Base-by-base conservation (phyloP, 2,797 vertebrate genomes). In the Gorsachius magnificus region DNA sequence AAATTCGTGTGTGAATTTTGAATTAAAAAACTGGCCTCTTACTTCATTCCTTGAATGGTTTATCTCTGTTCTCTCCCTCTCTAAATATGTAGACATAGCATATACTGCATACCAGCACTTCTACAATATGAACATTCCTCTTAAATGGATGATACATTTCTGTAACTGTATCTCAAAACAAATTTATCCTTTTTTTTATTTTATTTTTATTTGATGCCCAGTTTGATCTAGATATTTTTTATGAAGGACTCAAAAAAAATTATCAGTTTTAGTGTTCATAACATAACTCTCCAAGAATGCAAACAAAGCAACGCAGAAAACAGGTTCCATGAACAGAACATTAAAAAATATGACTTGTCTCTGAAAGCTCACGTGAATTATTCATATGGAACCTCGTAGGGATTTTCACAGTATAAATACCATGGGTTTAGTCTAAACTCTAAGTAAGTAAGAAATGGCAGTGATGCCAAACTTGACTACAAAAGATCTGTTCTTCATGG, bases 281-380 rank as follows among this genome's bases (percentile, higher is more conserved):
- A 36, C 21, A 65, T 63, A 86, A 74, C 76, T 90, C 20, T 60
- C 25, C n/a, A 89, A 53, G 70, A 71, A 88, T 29, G 46, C 56
- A 89, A 96, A 79, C 46, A 83, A 95, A 87, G 81, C 20, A 90
- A 81, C 35, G 72, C 25, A 85, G 29, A 78, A 95, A 93, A 86
- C 13, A 84, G 43, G 36, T 85, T 14, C 14, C 10, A 57, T 58
- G 64, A 79, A 53, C 24, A 83, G 43, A 87, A 69, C 20, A 84
- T 72, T 75, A 57, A 71, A 95, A 87, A 54, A 50, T 38, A 66
- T 41, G 58, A 20, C 16, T 21, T 70, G 25, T 74, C 72, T 4
- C 24, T 80, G 43, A 24, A 94, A 87, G 26, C 33, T 89, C 9
- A 38, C 15, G 60, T 43, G 26, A 74, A 60, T 77, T 26, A 89